Percentiles rank a stretch among this genome's conserved stretches.
Conservation (phyloP, 2,797 vertebrate species). For the Hoplostethus atlanticus region DNA sequence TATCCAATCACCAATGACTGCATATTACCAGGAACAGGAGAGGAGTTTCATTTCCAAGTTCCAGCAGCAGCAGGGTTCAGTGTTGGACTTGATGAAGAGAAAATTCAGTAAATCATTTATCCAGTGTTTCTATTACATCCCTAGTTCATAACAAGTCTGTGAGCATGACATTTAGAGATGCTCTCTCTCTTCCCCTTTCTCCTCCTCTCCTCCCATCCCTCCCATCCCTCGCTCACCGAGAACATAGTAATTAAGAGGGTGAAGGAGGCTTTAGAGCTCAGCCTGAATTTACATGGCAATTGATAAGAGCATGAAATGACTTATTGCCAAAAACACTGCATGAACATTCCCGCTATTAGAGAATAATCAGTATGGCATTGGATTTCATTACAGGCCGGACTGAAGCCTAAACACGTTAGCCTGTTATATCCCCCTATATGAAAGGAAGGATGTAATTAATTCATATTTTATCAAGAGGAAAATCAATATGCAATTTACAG, state of each 20-base stretch:
- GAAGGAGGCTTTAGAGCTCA: conserved; percentile 71
- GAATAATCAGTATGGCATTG: conserved; percentile 63
- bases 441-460: conserved; percentile 65
- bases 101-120: conserved; percentile 51
- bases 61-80: conserved; percentile 13
- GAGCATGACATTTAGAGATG: conserved; percentile 60
- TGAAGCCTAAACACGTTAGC: conserved; percentile 38
- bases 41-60: conserved; percentile 16
- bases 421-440: conserved; percentile 29
- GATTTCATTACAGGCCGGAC: conserved; percentile 59
- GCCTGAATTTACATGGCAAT: conserved; percentile 72
- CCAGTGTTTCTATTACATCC: conserved; percentile 51
- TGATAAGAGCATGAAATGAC: conserved; percentile 78
- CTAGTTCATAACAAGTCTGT: conserved; percentile 55
- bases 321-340: conserved; percentile 72
- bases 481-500: conserved; percentile 75
- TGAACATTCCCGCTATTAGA: conserved; percentile 67
- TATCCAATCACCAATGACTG: not conserved
- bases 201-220: conserved; percentile 38
- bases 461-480: conserved; percentile 63
- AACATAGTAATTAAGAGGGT: conserved; percentile 77
- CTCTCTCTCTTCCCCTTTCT: conserved; percentile 17
- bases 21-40: conserved; percentile 1
- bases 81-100: conserved; percentile 29
- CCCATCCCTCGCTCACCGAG: conserved; percentile 44